Percentiles rank a stretch among this genome's conserved stretches.
Evolutionary conservation across 2,113 vertebrate genomes (phyloP).

Genomic region (Shinisaurus crocodilurus): DNA sequence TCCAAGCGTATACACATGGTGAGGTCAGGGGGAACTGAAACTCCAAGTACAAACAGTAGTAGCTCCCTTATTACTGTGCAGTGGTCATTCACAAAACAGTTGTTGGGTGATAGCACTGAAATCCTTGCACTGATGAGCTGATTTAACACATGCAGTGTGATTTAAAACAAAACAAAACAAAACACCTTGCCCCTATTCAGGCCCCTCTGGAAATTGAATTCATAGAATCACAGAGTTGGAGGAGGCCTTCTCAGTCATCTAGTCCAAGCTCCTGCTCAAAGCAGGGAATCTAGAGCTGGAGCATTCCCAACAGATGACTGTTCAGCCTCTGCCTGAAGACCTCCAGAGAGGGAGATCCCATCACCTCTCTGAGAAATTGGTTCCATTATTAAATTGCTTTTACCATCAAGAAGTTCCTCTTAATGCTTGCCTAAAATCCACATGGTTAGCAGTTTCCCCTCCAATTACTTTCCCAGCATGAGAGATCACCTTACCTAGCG

Average conservation of each 20-base stretch:
- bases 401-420: not conserved
- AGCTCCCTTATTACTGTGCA: no score
- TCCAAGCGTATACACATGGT: no score
- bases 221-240: not conserved
- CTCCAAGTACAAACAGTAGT: no score
- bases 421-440: constrained; percentile 43
- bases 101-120: no score
- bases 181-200: no score
- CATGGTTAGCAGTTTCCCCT: constrained; percentile 37
- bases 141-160: no score
- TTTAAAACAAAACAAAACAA: no score
- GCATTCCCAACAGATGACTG: not conserved
- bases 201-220: no score
- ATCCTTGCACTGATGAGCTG: no score
- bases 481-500: constrained; percentile 80
- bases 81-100: no score
- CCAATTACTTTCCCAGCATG: constrained; percentile 42
- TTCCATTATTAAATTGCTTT: not conserved
- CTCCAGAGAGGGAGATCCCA: not conserved
- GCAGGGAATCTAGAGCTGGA: not conserved
- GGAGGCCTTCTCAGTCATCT: not conserved
- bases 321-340: not conserved
- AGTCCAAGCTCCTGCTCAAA: not conserved
- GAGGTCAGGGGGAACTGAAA: no score
- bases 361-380: not conserved